A percentile compares a stretch with the other conserved stretches of the same genome.
Conservation (phyloP, 2,888 invertebrate genomes). For the Cephus spinipes region DNA sequence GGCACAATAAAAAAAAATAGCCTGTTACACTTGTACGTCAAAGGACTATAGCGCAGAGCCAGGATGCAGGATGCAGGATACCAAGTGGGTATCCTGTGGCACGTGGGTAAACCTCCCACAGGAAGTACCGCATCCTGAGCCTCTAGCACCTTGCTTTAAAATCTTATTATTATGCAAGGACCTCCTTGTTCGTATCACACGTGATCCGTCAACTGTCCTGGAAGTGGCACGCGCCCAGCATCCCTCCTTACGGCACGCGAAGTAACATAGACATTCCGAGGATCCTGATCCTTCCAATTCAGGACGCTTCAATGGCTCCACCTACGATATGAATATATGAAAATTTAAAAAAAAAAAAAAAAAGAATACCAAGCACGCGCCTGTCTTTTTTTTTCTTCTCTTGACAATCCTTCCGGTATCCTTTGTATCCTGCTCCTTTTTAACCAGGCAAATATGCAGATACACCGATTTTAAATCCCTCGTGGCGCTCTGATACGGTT, state of each 20-base stretch:
- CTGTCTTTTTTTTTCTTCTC: neutral
- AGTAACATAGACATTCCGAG: constrained; percentile 5
- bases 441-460: too few relatives aligned
- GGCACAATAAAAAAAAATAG: too few relatives aligned
- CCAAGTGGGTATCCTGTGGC: constrained; percentile 26
- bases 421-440: neutral
- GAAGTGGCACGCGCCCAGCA: neutral
- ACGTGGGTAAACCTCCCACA: constrained; percentile 38
- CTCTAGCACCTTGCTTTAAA: constrained; percentile 19
- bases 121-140: constrained; percentile 32
- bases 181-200: too few relatives aligned
- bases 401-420: neutral
- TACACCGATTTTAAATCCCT: too few relatives aligned
- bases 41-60: too few relatives aligned
- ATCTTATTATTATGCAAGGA: too few relatives aligned
- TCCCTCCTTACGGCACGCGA: neutral
- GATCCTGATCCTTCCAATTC: neutral
- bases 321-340: constrained; percentile 10
- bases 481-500: too few relatives aligned
- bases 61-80: constrained; percentile 8
- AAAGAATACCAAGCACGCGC: too few relatives aligned
- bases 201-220: constrained; percentile 1
- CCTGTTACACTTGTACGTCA: too few relatives aligned
- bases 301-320: constrained; percentile 14
- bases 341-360: neutral